These are phyloP conservation scores for Fragum whitleyi DNA, from an alignment of 2,888 invertebrate genomes.

Conservation along the genomic window DNA sequence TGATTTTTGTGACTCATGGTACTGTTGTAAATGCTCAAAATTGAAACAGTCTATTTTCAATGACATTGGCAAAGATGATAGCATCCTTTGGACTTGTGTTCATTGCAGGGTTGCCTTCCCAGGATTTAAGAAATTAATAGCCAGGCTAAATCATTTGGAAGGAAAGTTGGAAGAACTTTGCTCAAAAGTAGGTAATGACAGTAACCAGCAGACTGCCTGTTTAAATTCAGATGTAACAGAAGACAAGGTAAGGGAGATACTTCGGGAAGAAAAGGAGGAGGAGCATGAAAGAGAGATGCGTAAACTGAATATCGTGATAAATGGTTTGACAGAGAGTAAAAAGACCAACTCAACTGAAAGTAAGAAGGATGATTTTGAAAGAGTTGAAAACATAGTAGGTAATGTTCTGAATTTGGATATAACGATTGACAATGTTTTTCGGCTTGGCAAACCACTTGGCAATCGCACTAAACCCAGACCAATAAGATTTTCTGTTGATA, in stretches of 20 bases:
- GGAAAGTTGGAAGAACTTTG: not conserved
- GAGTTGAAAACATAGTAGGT: not conserved
- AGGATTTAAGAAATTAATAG: too few relatives aligned
- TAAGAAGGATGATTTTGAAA: not conserved
- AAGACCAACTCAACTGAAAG: not conserved
- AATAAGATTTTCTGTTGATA: not conserved
- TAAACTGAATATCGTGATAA: not conserved
- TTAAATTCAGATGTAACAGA: too few relatives aligned
- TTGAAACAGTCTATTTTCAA: not conserved
- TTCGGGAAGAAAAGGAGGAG: not conserved
- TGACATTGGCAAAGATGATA: too few relatives aligned
- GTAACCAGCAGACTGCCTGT: not conserved
- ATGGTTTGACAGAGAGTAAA: not conserved
- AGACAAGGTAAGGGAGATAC: not conserved
- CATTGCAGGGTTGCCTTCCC: constrained; percentile 2
- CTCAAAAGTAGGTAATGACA: not conserved
- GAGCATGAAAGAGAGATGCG: not conserved
- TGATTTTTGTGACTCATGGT: too few relatives aligned
- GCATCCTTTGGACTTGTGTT: not conserved
- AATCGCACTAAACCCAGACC: not conserved
- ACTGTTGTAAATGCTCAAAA: constrained; percentile 12
- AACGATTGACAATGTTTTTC: not conserved
- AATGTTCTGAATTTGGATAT: constrained; percentile 7
- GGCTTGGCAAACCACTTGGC: not conserved
- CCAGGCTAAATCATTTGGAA: not conserved